phyloP scores from a whole-genome alignment of 2,888 invertebrate genomes.

The Eugnorisma glareosa region DNA sequence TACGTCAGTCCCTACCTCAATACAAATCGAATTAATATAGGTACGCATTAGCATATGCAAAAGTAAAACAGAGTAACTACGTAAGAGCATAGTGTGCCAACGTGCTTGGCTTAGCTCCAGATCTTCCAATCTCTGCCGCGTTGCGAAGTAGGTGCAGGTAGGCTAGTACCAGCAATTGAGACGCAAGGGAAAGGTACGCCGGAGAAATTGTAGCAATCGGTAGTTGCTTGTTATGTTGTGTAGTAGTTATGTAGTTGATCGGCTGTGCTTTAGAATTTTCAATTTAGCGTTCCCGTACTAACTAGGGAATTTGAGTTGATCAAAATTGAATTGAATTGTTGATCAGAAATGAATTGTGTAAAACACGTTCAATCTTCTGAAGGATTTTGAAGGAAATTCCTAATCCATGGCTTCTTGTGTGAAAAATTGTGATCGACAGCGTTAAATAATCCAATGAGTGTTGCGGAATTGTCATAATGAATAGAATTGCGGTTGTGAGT shows the following conservation, averaged over 20 bases:
- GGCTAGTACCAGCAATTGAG: conserved; percentile 37
- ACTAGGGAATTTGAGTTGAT: background rate
- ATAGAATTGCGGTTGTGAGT: background rate
- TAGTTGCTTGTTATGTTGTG: conserved; percentile 13
- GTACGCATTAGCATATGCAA: conserved; percentile 6
- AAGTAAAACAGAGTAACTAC: conserved; percentile 35
- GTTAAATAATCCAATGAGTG: background rate
- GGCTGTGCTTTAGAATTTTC: background rate
- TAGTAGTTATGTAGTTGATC: background rate
- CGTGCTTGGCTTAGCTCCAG: conserved; percentile 52
- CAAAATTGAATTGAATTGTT: background rate
- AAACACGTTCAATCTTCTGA: background rate
- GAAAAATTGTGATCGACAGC: background rate
- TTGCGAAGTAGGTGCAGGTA: conserved; percentile 37
- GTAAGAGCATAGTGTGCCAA: conserved; percentile 48
- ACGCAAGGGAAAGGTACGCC: conserved; percentile 47
- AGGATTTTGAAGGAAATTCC: background rate
- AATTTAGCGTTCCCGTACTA: background rate
- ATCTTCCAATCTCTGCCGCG: conserved; percentile 47
- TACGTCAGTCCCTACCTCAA: conserved; percentile 49
- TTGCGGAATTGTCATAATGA: background rate
- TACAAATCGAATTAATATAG: conserved; percentile 20
- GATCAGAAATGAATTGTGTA: background rate
- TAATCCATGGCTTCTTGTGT: background rate
- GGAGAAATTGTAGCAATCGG: conserved; percentile 50